A percentile compares a stretch with the other conserved stretches of the same genome.
These are phyloP conservation scores for Tangara arthus DNA, from an alignment of 2,797 vertebrate species.

Conservation along the genomic window DNA sequence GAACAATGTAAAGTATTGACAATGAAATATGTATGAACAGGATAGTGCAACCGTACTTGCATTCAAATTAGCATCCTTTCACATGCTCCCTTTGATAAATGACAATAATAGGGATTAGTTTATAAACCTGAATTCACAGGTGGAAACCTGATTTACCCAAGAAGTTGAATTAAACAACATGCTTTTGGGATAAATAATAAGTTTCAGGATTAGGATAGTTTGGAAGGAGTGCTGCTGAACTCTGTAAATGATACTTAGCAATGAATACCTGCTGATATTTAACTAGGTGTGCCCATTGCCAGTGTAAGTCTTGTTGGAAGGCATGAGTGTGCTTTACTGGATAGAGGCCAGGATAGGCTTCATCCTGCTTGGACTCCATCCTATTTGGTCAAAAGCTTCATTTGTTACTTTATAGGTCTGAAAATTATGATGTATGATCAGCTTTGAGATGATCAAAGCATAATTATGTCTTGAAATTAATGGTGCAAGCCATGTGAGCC, in stretches of 20 bases:
- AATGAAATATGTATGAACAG: conserved; percentile 43
- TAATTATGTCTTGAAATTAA: not conserved
- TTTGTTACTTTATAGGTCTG: not conserved
- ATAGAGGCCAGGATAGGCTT: not conserved
- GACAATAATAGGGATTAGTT: conserved; percentile 40
- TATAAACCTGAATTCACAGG: not conserved
- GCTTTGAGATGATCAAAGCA: not conserved
- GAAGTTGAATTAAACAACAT: not conserved
- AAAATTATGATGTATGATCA: not conserved
- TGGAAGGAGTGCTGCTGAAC: not conserved
- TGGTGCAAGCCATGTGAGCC: not conserved
- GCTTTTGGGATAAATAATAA: not conserved
- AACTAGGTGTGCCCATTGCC: not conserved
- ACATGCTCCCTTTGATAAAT: not conserved
- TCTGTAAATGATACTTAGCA: not conserved
- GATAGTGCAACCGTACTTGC: not conserved
- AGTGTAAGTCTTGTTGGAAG: not conserved
- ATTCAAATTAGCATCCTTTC: conserved; percentile 32
- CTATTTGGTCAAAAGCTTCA: not conserved
- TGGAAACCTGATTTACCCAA: not conserved
- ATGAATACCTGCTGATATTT: not conserved
- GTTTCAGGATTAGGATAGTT: not conserved
- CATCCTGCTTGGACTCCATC: not conserved
- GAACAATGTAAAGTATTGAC: conserved; percentile 43
- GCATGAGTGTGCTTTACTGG: not conserved